Percentiles rank a stretch among this genome's conserved stretches.
Conservation (phyloP, 2,113 vertebrate genomes). For the Pimephales promelas region DNA sequence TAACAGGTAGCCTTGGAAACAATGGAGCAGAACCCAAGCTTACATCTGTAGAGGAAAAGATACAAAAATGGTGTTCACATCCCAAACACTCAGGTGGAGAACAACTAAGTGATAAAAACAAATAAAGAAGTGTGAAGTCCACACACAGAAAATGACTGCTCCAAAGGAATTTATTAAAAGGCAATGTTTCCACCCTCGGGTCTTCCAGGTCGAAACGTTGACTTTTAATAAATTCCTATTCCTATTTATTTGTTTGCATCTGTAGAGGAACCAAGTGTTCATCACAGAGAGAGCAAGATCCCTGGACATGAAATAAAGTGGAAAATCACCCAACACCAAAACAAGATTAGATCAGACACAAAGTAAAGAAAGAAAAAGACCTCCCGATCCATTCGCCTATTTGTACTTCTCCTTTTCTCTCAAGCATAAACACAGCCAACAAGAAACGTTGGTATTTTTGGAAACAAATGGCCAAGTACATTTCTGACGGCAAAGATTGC, state of each 20-base stretch:
- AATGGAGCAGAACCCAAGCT: background rate
- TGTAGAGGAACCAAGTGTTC: slow-evolving; percentile 30
- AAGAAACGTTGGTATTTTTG: slow-evolving; percentile 49
- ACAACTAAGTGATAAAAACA: too few species aligned
- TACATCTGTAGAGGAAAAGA: slow-evolving; percentile 39
- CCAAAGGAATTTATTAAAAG: too few species aligned
- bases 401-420: slow-evolving; percentile 21
- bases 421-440: slow-evolving; percentile 27
- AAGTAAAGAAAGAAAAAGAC: slow-evolving; percentile 20
- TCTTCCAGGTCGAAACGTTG: too few species aligned
- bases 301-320: background rate
- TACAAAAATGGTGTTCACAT: too few species aligned
- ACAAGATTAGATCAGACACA: slow-evolving; percentile 27
- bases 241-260: too few species aligned
- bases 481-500: slow-evolving; percentile 25
- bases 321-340: background rate
- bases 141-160: too few species aligned
- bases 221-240: too few species aligned
- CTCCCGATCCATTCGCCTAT: slow-evolving; percentile 24
- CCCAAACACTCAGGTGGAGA: too few species aligned
- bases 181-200: too few species aligned
- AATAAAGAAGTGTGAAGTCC: too few species aligned
- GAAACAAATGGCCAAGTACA: slow-evolving; percentile 37
- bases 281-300: slow-evolving; percentile 6
- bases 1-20: slow-evolving; percentile 50